These are phyloP conservation scores for Mnemiopsis leidyi DNA, from an alignment of 37 sponge, comb jelly and placozoan genomes.

Conservation along the genomic window DNA sequence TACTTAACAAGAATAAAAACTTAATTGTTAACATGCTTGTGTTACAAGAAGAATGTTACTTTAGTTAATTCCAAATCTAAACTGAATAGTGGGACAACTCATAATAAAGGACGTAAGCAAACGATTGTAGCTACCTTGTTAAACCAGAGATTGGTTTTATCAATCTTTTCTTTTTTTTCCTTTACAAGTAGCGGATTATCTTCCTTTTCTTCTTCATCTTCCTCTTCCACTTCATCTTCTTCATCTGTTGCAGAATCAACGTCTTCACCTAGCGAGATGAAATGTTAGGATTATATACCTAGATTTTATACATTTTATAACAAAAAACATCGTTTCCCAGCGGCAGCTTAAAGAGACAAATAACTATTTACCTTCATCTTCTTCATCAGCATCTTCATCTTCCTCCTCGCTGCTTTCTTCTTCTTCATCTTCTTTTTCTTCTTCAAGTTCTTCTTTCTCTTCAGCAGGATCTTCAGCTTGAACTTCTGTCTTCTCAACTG, in stretches of 20 bases:
- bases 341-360: no score
- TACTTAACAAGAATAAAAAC: no score
- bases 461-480: not conserved
- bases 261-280: conserved; percentile 35
- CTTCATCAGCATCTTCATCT: not conserved
- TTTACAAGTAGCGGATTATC: conserved; percentile 80
- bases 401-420: conserved; percentile 12
- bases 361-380: not conserved
- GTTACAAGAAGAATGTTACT: no score
- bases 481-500: conserved; percentile 71
- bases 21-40: no score
- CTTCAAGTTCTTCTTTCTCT: not conserved
- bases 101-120: no score
- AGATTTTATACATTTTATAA: no score
- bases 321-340: no score
- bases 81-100: no score
- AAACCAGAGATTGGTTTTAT: conserved; percentile 67
- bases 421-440: not conserved
- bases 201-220: conserved; percentile 68
- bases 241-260: conserved; percentile 27
- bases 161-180: conserved; percentile 65
- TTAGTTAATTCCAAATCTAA: no score
- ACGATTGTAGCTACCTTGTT: no score
- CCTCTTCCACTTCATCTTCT: conserved; percentile 65
- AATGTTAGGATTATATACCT: no score